These are phyloP conservation scores for cat (Felis catus) DNA, from an alignment of 2,113 vertebrate genomes.

Conservation along the genomic window F.catus_Fca126_mat1.0 CM031411.1:78815501-78816000, in stretches of 20 bases:
- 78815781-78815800: constrained; percentile 2
- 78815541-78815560: too few species aligned
- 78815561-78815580: too few species aligned
- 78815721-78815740: not conserved
- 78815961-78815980: constrained; percentile 67
- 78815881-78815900: constrained; percentile 42
- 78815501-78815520: not conserved
- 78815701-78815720: too few species aligned
- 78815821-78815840: constrained; percentile 51
- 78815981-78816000: constrained; percentile 73
- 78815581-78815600: too few species aligned
- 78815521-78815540: too few species aligned
- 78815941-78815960: constrained; percentile 66
- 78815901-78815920: constrained; percentile 34
- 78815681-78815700: too few species aligned
- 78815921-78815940: constrained; percentile 51
- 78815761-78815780: constrained; percentile 33
- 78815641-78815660: too few species aligned
- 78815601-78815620: too few species aligned
- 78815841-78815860: constrained; percentile 55
- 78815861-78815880: constrained; percentile 34
- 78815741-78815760: not conserved
- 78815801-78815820: constrained; percentile 8
- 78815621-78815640: too few species aligned
- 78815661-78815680: too few species aligned